Base-by-base conservation (phyloP, 2,888 invertebrate species). In the Acanthoscelides obtectus region DNA sequence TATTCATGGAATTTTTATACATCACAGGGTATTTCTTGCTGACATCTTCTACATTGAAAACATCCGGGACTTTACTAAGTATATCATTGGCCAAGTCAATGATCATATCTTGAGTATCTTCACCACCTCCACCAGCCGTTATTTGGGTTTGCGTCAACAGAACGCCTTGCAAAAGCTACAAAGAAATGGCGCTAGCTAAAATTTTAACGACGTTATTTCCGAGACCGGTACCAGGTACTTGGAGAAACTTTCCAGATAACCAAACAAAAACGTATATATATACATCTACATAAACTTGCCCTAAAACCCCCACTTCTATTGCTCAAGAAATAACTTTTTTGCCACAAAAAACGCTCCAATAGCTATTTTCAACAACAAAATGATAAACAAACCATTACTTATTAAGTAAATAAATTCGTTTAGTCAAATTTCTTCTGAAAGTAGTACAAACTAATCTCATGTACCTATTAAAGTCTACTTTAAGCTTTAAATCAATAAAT, bases 1-100 rank as follows among this genome's bases (percentile, higher is more conserved):
- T 96, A 84, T 97, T 97, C 95, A 97, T 95, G 72, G 96, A 96
- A 85, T 97, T 96, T 75, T 89, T 89, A 84, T 97, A 97, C 77
- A 91, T 84, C 21, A 96, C 94, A 1, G 97, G 97, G 86, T 93
- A 96, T 78, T 88, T 89, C 73, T 87, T 84, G 12, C 89, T 86
- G 0, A 94, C 92, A 4, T 84, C 87, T 67, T 88, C 86, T 6
- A 95, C 86, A 86, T 96, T 90, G 83, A 91, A 97, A 67, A 86
- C 86, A 1, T 83, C 80, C 1, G 96, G 96, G 79, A 97, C 86
- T 81, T 94, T 91, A 0, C 84, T 83, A 77, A 91, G 81, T 81
- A 94, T 91, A 79, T 93, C 93, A 20, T 86, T 87, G 20, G 93
- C 92, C 70, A 94, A 86, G 70, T 90, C 90, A 70, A 89, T 89